Percentiles rank a stretch among this genome's conserved stretches.
Evolutionary conservation across 2,888 invertebrate genomes (phyloP).

Genomic region (Amblyteles armatorius): DNA sequence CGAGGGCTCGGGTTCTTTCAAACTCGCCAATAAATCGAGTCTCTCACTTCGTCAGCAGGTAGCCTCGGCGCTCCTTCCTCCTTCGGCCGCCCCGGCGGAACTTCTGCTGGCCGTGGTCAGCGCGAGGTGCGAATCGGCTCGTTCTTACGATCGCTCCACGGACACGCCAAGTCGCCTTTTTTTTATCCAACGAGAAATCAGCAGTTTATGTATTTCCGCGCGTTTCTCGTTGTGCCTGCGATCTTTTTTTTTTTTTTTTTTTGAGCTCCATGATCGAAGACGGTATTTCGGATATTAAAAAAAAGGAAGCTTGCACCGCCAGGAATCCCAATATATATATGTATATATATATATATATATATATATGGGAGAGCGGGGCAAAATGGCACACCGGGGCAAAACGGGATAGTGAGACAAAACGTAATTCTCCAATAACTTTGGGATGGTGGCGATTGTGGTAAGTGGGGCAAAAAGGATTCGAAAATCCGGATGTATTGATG

Average conservation of each 20-base stretch:
- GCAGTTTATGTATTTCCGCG: conserved; percentile 45
- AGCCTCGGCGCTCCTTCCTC: conserved; percentile 28
- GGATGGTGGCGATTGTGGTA: no score
- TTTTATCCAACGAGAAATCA: conserved; percentile 36
- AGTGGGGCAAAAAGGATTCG: no score
- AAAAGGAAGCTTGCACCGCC: no score
- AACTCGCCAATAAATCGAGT: conserved; percentile 81
- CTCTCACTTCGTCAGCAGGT: conserved; percentile 66
- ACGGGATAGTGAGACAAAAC: no score
- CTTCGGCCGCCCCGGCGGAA: conserved; percentile 1
- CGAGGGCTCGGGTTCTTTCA: conserved; percentile 80
- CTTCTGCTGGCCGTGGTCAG: conserved; percentile 30
- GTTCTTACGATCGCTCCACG: conserved; percentile 81
- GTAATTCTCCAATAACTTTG: no score
- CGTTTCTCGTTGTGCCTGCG: conserved; percentile 24
- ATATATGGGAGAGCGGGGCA: no score
- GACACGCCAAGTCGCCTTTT: conserved; percentile 50
- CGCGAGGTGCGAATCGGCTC: conserved; percentile 81
- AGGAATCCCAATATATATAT: no score
- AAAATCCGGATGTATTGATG: no score
- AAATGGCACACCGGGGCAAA: no score
- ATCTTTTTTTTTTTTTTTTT: not conserved
- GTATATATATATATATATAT: no score
- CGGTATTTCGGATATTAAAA: no score
- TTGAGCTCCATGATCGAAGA: no score